Percentiles rank a stretch among this genome's conserved stretches.
These are phyloP conservation scores for Byasa hedistus DNA, from an alignment of 2,888 invertebrate species.

Conservation along the genomic window DNA sequence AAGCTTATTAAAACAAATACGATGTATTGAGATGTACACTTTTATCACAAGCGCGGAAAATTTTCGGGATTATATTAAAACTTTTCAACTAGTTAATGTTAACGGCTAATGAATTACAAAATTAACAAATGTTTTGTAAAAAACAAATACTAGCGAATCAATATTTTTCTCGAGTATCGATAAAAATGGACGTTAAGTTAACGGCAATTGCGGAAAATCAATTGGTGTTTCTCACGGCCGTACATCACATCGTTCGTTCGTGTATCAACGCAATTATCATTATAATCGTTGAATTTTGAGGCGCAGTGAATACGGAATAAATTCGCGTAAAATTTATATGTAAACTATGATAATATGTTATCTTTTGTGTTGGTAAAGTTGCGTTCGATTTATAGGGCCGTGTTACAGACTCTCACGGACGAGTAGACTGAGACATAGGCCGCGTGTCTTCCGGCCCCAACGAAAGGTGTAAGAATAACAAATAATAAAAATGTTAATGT, in stretches of 20 bases:
- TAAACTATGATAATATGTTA: conserved; percentile 77
- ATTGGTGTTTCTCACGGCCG: conserved; percentile 76
- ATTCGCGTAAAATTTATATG: conserved; percentile 79
- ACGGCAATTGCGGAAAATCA: conserved; percentile 70
- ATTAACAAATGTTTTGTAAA: conserved; percentile 9
- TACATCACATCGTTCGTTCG: conserved; percentile 72
- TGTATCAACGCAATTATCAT: conserved; percentile 75
- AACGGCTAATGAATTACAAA: conserved; percentile 2
- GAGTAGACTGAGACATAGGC: conserved; percentile 75
- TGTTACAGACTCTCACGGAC: conserved; percentile 72
- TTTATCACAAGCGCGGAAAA: neutral
- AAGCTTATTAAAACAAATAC: neutral
- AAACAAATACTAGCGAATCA: conserved; percentile 7
- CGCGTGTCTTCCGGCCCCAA: conserved; percentile 78
- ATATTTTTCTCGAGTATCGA: conserved; percentile 39
- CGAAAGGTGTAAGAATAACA: conserved; percentile 79
- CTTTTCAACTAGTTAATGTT: conserved; percentile 9
- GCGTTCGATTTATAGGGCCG: conserved; percentile 47
- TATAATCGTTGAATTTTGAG: conserved; percentile 72
- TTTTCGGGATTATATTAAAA: conserved; percentile 4
- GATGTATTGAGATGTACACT: neutral
- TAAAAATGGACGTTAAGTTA: conserved; percentile 57
- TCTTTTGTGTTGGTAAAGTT: conserved; percentile 59
- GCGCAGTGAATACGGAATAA: conserved; percentile 73
- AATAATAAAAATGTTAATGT: conserved; percentile 81